phyloP scores from a whole-genome alignment of 2,797 vertebrate species.

The Rhincodon typus region DNA sequence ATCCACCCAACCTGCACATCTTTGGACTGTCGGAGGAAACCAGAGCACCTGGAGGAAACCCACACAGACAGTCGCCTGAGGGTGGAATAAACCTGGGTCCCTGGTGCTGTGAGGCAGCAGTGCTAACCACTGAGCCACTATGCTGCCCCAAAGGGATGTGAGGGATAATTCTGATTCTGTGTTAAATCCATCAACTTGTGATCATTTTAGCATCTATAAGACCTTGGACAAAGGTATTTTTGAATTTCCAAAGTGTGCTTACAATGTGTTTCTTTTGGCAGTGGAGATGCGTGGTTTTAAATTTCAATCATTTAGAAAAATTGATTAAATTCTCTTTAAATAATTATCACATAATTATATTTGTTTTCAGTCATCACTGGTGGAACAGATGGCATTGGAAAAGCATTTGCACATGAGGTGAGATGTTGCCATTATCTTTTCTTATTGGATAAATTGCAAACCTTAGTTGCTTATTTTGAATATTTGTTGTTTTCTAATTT shows the following conservation, averaged over 20 bases:
- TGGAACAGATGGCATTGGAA: constrained; percentile 79
- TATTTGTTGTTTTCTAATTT: background rate
- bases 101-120: no score
- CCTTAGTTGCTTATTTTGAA: no score
- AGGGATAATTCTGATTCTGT: background rate
- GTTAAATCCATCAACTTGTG: background rate
- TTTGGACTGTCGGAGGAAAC: no score
- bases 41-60: no score
- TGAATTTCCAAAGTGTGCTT: background rate
- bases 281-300: background rate
- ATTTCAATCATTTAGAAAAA: background rate
- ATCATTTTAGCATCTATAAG: background rate
- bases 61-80: no score
- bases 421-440: constrained; percentile 39
- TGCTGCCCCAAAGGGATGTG: background rate
- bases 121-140: no score
- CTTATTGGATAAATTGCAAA: background rate
- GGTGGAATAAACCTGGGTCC: no score
- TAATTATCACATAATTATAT: background rate
- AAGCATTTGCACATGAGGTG: constrained; percentile 74
- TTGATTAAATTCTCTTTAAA: background rate
- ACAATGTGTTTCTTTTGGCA: background rate
- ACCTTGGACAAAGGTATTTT: background rate
- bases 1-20: no score
- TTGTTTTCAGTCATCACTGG: constrained; percentile 74